A percentile compares a stretch with the other conserved stretches of the same genome.
Evolutionary conservation across 2,797 vertebrate genomes (phyloP).

Genomic region (Etheostoma perlongum): DNA sequence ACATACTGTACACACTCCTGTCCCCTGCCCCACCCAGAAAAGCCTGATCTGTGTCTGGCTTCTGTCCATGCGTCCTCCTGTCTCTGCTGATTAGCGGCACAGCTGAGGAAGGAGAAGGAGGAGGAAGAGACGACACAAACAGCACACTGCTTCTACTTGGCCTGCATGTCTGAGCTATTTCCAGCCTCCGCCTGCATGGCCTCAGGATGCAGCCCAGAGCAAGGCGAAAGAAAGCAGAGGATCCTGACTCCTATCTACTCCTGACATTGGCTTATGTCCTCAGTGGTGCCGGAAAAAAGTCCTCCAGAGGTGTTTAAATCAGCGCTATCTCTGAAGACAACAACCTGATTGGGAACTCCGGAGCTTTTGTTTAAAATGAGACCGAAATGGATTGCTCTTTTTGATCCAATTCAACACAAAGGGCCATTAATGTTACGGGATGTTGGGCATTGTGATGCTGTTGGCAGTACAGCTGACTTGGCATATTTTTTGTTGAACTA

Average conservation of each 20-base stretch:
- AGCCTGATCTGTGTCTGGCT: conserved; percentile 69
- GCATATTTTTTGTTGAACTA: conserved; percentile 16
- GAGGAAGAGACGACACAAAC: conserved; percentile 48
- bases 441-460: conserved; percentile 23
- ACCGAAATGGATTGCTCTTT: conserved; percentile 54
- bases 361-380: conserved; percentile 58
- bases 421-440: conserved; percentile 48
- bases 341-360: conserved; percentile 57
- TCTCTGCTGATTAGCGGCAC: conserved; percentile 69
- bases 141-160: conserved; percentile 51
- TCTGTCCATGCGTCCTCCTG: conserved; percentile 52
- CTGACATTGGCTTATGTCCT: conserved; percentile 48
- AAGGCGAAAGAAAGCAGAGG: conserved; percentile 65
- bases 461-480: conserved; percentile 43
- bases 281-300: conserved; percentile 52
- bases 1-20: conserved; percentile 15
- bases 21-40: conserved; percentile 38
- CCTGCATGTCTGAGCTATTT: conserved; percentile 75
- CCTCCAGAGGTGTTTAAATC: conserved; percentile 62
- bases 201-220: conserved; percentile 62
- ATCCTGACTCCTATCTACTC: conserved; percentile 38
- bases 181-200: conserved; percentile 50
- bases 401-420: conserved; percentile 67
- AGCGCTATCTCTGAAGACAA: conserved; percentile 27
- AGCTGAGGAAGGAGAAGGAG: conserved; percentile 56